Conservation (phyloP, 2,113 vertebrate species). For the Hypocryptadius cinnamomeus region DNA sequence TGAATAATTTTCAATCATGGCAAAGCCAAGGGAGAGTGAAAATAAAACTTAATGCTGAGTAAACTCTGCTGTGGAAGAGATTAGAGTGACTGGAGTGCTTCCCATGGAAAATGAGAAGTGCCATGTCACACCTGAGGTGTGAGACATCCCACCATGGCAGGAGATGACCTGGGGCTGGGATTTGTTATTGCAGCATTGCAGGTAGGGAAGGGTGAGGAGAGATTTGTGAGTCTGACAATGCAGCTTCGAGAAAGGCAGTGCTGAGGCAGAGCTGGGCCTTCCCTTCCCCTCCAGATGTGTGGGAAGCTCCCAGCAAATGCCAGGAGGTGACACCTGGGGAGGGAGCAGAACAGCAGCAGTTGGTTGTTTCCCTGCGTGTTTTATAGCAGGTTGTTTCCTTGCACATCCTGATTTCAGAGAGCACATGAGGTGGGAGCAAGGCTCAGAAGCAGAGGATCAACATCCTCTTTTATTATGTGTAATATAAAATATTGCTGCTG, state of each 20-base stretch:
- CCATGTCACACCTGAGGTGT: background rate
- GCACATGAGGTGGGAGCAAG: background rate
- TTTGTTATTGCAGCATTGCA: background rate
- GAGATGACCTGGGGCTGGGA: background rate
- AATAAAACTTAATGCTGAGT: background rate
- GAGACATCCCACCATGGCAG: background rate
- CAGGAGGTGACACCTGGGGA: background rate
- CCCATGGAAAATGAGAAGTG: background rate
- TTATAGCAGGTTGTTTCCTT: background rate
- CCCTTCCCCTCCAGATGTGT: background rate
- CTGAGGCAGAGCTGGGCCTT: background rate
- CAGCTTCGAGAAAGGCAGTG: background rate
- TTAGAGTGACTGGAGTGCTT: background rate
- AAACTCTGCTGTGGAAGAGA: background rate
- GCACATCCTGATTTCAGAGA: background rate
- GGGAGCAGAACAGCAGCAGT: background rate
- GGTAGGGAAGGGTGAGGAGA: background rate
- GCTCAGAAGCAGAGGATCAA: background rate
- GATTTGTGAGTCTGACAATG: rapidly evolving
- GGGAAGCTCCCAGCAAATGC: background rate
- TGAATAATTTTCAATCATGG: background rate
- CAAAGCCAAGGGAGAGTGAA: background rate
- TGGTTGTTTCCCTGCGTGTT: background rate
- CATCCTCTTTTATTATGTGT: background rate
- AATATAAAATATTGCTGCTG: background rate